These are phyloP conservation scores for Puma concolor DNA, from an alignment of 2,113 vertebrate genomes.

Conservation along the genomic window DNA sequence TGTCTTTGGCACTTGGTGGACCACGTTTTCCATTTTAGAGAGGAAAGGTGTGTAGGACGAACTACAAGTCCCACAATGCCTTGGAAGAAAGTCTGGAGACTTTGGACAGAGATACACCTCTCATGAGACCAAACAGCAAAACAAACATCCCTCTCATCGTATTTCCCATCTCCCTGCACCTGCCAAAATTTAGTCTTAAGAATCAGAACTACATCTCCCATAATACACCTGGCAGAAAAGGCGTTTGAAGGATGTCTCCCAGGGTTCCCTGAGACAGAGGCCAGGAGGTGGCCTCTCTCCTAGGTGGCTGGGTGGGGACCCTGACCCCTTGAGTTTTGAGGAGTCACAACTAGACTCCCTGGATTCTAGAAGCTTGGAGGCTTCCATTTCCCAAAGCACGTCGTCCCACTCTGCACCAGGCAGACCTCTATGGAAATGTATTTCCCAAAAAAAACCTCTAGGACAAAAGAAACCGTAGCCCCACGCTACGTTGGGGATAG, in stretches of 20 bases:
- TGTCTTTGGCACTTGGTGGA: neutral
- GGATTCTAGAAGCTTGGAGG: neutral
- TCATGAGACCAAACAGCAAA: neutral
- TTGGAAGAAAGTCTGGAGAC: neutral
- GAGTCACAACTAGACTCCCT: neutral
- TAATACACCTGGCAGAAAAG: neutral
- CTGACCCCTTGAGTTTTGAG: slow-evolving; percentile 4
- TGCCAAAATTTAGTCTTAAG: neutral
- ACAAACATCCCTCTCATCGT: neutral
- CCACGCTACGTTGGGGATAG: neutral
- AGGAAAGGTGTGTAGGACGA: neutral
- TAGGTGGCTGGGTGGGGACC: neutral
- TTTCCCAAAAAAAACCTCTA: neutral
- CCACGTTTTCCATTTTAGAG: neutral
- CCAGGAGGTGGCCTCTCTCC: neutral
- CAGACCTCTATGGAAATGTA: neutral
- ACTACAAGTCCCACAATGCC: neutral
- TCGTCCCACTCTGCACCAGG: neutral
- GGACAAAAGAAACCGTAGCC: neutral
- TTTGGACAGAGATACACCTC: neutral
- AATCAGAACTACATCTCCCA: neutral
- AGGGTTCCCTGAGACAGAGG: neutral
- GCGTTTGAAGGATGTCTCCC: neutral
- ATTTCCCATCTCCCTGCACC: too few species aligned
- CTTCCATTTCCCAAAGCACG: neutral